phyloP scores from a whole-genome alignment of 2,113 vertebrate genomes.

The Cnemophilus loriae region DNA sequence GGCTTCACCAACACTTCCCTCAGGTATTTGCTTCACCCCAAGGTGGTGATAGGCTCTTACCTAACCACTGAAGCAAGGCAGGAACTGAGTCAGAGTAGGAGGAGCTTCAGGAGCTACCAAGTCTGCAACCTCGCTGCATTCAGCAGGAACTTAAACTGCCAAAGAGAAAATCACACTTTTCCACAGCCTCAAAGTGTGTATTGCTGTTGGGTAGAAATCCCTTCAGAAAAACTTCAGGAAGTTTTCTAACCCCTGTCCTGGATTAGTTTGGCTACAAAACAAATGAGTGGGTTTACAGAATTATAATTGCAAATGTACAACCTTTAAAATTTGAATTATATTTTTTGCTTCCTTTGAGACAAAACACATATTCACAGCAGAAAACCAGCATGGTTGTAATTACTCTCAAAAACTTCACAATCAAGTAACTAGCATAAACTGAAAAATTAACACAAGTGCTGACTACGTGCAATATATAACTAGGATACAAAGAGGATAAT shows the following conservation, averaged over 20 bases:
- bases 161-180: not conserved
- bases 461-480: not conserved
- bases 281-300: not conserved
- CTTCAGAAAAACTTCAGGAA: not conserved
- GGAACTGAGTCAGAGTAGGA: not conserved
- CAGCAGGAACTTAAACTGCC: not conserved
- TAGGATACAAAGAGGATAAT: not conserved
- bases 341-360: not conserved
- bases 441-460: not conserved
- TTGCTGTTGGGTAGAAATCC: not conserved
- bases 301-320: not conserved
- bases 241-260: not conserved
- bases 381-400: not conserved
- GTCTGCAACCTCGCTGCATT: not conserved
- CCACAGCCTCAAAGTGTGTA: not conserved
- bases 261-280: not conserved
- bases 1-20: not conserved
- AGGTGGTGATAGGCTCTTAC: not conserved
- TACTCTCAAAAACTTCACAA: not conserved
- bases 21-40: not conserved
- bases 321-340: not conserved
- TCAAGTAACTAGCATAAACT: not conserved
- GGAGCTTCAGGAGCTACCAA: not conserved
- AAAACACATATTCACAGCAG: not conserved
- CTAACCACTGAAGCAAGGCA: not conserved